A percentile compares a stretch with the other conserved stretches of the same genome.
These are phyloP conservation scores for Nebria brevicollis DNA, from an alignment of 2,888 invertebrate species.

Conservation along the genomic window DNA sequence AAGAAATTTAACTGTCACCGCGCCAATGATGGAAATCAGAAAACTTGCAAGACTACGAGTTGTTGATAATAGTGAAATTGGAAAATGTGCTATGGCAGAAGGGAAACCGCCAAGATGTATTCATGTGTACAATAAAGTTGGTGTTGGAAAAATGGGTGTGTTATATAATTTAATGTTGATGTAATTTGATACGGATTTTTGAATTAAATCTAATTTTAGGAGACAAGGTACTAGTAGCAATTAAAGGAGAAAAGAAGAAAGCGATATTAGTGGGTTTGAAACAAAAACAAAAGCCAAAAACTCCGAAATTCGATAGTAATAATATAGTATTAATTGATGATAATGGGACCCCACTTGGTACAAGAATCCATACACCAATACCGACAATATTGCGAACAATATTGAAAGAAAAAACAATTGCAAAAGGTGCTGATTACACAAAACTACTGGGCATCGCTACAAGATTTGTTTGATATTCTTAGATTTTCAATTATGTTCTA, in stretches of 20 bases:
- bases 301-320: slow-evolving; percentile 94
- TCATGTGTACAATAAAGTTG: slow-evolving; percentile 89
- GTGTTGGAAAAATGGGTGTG: slow-evolving; percentile 71
- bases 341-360: slow-evolving; percentile 93
- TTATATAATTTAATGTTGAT: slow-evolving; percentile 12
- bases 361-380: slow-evolving; percentile 93
- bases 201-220: slow-evolving; percentile 62
- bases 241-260: slow-evolving; percentile 95
- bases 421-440: slow-evolving; percentile 90
- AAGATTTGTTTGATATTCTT: slow-evolving; percentile 75
- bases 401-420: slow-evolving; percentile 80
- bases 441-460: slow-evolving; percentile 91
- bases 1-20: slow-evolving; percentile 68
- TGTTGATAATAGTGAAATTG: slow-evolving; percentile 97
- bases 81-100: slow-evolving; percentile 93
- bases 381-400: slow-evolving; percentile 89
- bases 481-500: background rate
- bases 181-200: no score
- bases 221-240: slow-evolving; percentile 90
- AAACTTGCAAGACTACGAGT: slow-evolving; percentile 84
- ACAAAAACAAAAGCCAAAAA: slow-evolving; percentile 80
- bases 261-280: slow-evolving; percentile 90
- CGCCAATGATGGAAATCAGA: slow-evolving; percentile 72
- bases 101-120: slow-evolving; percentile 94
- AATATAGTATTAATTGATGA: slow-evolving; percentile 97